Evolutionary conservation across 2,113 vertebrate species (phyloP), one percentile per base, ranked within the genome.

Genomic region (Nothobranchius furzeri): DNA sequence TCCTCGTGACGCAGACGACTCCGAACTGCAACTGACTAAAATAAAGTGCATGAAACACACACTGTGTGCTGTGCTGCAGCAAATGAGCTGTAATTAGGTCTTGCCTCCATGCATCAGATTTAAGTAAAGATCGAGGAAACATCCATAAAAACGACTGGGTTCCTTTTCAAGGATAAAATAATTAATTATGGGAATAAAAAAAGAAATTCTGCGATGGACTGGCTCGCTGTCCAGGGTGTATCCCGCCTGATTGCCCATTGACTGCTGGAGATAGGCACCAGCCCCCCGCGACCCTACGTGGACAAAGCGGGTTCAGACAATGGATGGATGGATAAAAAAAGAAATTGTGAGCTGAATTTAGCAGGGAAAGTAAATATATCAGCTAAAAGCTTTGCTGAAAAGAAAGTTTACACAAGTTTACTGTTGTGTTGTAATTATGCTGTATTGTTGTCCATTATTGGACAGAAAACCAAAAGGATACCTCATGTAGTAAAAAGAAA

Each of bases 21-120:
- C 70, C 83, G 63, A 75, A 49, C 68, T 79, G 85, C 86, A 88
- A 84, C 64, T 65, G 75, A 84, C 88, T 84, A 83, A 83, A 85
- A 72, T 57, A 57, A 9, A 42, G 51, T 54, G 55, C 13, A 62
- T 70, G 76, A 75, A 67, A 54, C 48, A 59, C 20, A 12, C 42
- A 30, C 60, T 71, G 60, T 72, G 73, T 49, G 82, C 76, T 36
- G 75, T 66, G 85, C 90, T 91, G 88, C 30, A 30, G 2, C 30
- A 30, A 30, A 30, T 84, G 78, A 90, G 82, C 53, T 58, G 67
- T 62, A 40, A 7, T 88, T 90, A 79, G 78, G 86, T 66, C 78
- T 20, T 1, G 12, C 46, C 54, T 67, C 55, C 77, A 89, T 87
- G 83, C 89, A 84, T n/a, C 17, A 43, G 71, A 73, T 72, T 56